Evolutionary conservation across 2,888 invertebrate genomes (phyloP), one percentile per base, ranked within the genome.

Genomic region (Ormyrus rosae): DNA sequence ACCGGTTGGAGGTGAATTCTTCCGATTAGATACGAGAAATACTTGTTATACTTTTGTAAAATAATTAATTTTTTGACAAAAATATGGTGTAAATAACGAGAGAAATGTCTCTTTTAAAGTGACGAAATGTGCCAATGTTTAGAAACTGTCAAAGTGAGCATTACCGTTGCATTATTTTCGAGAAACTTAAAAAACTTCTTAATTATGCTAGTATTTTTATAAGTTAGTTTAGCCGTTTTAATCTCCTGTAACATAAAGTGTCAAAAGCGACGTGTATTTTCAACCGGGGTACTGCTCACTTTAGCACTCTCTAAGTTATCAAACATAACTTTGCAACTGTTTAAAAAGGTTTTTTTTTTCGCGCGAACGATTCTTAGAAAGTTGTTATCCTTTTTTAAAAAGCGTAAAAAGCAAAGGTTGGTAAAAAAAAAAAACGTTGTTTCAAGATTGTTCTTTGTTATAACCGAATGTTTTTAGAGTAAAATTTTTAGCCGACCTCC

Each of bases 61-160:
- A 74, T 53, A 51, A 69, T 69, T 50, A 67, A 74, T 58, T 10
- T 3, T 3, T 58, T n/a, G 45, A 73, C 55, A 61, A 67, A 68
- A 71, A 69, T 69, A 58, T 75, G 73, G 80, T 65, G 70, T 74
- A 81, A 77, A 72, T 77, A 69, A 61, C 51, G 7, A 11, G 72
- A 19, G 55, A 69, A 69, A 70, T 67, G 61, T 73, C 73, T 69
- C 70, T 67, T 60, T 69, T 48, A 48, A 76, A 46, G 68, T 69
- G 56, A 77, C n/a, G 34, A 77, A 46, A 77, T 77, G 81, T 81
- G 81, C 81, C 81, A 81, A 81, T 77, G 63, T 78, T 56, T 56
- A 10, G 64, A 67, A 76, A 64, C 65, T 45, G 76, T 81, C 63
- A 19, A 69, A 79, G 79, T 73, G 76, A 78, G 78, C 81, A 78